Base-by-base conservation (phyloP, 53 echinoderm and acorn worm genomes). In the Holothuria leucospilota region DNA sequence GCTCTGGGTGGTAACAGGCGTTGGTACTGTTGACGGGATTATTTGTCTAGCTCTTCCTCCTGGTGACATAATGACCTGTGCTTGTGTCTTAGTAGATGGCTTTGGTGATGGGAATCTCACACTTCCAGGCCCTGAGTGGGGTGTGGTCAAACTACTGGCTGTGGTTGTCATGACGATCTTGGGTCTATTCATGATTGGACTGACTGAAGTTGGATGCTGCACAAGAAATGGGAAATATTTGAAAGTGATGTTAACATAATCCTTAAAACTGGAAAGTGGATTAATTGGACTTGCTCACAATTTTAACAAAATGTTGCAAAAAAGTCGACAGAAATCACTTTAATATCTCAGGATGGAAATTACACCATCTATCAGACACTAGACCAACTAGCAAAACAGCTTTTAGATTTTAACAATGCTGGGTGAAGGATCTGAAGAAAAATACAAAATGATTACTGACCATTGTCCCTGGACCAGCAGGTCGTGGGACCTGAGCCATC, bases 131-230 rank as follows among this genome's bases (percentile, higher is more conserved):
- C 38, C 67, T 13, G 84, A 46, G 38, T 85, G 70, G 0, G 82
- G 49, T 18, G 84, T 61, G 14, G 82, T 29, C 23, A 86, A 64
- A 29, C 86, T 51, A 0, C 86, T 28, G 39, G 69, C 60, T 16
- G 91, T 91, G 42, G 93, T 88, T 34, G 90, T 86, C 95, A 95
- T 95, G 88, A 93, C 86, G 59, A 95, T 95, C 77, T 91, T 91
- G 20, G 96, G 96, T 51, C 96, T 84, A 2, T 91, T 89, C 67
- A 91, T 64, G 23, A 91, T 74, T 26, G 93, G 71, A 52, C 91
- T 29, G 91, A 87, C 59, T 71, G 88, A 60, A 56, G 56, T 56
- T 18, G 56, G 56, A 18, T 56, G 56, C 56, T 56, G 56, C 18
- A 18, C 4, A 9, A 56, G 56, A 0, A 56, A 56, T 16, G 56